Evolutionary conservation across 2,113 vertebrate species (phyloP).

Genomic region (Dipodomys merriami): DNA sequence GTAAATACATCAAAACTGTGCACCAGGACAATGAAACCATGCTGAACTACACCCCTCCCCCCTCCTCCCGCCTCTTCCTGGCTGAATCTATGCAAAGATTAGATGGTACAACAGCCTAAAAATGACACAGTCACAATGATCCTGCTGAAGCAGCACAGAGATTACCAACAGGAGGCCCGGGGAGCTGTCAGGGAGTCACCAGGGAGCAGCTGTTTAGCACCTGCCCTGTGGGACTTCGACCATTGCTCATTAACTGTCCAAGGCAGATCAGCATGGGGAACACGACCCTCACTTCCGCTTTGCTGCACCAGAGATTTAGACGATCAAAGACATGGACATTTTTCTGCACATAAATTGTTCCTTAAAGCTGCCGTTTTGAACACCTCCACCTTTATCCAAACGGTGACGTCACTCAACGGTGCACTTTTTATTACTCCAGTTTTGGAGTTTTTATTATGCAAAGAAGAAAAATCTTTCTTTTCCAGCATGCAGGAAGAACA

Average conservation of each 20-base stretch:
- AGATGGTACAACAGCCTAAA: neutral
- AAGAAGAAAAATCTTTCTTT: slow-evolving; percentile 31
- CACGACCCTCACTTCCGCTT: neutral
- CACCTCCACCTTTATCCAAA: neutral
- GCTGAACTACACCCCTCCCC: neutral
- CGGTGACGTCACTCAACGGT: neutral
- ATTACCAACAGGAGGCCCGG: neutral
- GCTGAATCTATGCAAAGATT: neutral
- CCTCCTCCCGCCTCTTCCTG: too few relatives aligned
- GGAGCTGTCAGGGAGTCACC: too few relatives aligned
- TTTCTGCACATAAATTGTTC: neutral
- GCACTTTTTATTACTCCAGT: neutral
- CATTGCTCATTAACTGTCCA: neutral
- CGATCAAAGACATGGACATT: neutral
- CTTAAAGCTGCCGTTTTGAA: neutral
- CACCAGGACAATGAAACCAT: neutral
- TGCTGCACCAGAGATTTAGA: neutral
- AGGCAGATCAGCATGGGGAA: neutral
- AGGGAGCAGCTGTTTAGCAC: neutral
- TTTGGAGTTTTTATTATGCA: neutral
- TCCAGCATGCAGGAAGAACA: neutral
- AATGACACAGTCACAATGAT: neutral
- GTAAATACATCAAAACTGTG: neutral
- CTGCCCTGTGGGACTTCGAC: neutral
- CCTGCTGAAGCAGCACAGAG: neutral